Evolutionary conservation across 1,140 invertebrate genomes (phyloP), one percentile per base, ranked within the genome.

Genomic region (Patella vulgata): DNA sequence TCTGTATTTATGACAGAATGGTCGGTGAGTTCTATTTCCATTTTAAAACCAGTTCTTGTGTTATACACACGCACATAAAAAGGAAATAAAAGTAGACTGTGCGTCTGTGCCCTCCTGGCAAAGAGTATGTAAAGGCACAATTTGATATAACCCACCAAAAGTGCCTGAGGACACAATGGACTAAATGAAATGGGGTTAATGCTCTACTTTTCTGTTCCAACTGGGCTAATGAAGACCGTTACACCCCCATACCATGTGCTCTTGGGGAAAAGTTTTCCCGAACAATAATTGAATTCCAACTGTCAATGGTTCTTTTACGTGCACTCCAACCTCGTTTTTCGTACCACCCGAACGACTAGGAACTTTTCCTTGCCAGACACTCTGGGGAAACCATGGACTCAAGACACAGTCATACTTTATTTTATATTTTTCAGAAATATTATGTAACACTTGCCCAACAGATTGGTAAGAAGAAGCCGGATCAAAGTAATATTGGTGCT

Each of bases 1-100:
- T 80, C 87, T 27, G 85, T 91, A 61, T 97, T 97, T 80, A 88
- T 96, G 81, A 89, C 88, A 30, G 94, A 95, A 86, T 97, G 95
- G 95, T 90, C 91, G 42, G 94, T 95, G 86, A 89, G 88, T 86
- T n/a, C 36, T 17, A 14, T 60, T 6, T 61, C 17, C n/a, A 19
- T 28, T 14, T 40, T 51, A 23, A 51, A 58, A 25, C 28, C 1
- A 44, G 17, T 3, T 9, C 14, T 19, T 48, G 17, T 5, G 14
- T 36, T n/a, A 12, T 23, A 27, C 9, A 42, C 19, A 11, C 25
- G 19, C 17, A 48, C 14, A 14, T 19, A 21, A 19, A 21, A n/a
- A 30, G 40, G 1, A 40, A 47, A n/a, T 42, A 53, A 19, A 1
- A 40, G 14, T 28, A 5, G 25, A 19, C 9, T 23, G 23, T 47